A percentile compares a stretch with the other conserved stretches of the same genome.
phyloP scores from a whole-genome alignment of 2,797 vertebrate species.

The Tapirus indicus region DNA sequence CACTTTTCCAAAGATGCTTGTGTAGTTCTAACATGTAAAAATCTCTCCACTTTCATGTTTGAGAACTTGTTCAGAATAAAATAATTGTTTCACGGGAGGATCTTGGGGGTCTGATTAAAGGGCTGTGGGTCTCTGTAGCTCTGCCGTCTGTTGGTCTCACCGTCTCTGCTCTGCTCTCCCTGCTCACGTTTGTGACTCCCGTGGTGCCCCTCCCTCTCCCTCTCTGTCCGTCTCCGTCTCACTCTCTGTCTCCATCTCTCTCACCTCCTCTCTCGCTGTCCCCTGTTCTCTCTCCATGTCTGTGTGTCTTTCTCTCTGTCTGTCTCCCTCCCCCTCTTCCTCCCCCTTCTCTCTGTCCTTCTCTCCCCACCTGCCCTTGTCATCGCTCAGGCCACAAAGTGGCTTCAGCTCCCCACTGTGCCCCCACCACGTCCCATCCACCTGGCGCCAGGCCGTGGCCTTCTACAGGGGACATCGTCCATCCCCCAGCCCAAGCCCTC shows the following conservation, averaged over 20 bases:
- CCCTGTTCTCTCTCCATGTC: background rate
- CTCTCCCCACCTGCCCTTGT: accelerated
- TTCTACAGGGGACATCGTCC: no score
- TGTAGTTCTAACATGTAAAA: background rate
- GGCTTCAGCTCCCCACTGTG: background rate
- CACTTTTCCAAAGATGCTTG: background rate
- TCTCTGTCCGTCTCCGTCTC: background rate
- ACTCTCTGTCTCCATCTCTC: background rate
- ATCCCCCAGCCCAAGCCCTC: no score
- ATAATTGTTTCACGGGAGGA: background rate
- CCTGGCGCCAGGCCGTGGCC: background rate
- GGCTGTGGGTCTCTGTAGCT: background rate
- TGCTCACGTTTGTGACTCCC: background rate
- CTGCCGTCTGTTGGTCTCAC: background rate
- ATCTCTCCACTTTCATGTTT: background rate
- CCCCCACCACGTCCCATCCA: background rate
- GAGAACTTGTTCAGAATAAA: background rate
- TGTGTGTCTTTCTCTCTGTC: no score
- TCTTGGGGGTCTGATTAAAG: background rate
- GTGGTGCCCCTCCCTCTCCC: background rate
- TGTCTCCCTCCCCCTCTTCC: background rate
- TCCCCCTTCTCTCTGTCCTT: no score
- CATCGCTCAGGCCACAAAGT: background rate
- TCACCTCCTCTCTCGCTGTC: background rate
- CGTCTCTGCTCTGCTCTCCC: background rate